A percentile compares a stretch with the other conserved stretches of the same genome.
These are phyloP conservation scores for Therioaphis trifolii DNA, from an alignment of 2,888 invertebrate species.

Conservation along the genomic window DNA sequence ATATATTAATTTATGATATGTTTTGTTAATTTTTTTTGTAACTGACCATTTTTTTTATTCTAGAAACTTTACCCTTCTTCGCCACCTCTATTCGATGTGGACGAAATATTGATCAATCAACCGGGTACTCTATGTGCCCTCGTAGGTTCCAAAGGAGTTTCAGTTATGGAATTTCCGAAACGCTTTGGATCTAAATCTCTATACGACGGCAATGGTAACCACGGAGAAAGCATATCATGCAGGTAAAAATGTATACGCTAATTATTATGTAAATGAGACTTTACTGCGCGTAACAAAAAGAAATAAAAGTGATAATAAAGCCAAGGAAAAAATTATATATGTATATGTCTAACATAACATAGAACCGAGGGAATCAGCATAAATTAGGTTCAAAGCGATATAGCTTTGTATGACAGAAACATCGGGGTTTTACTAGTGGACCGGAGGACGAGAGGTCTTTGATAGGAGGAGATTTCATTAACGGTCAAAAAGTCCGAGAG, in stretches of 20 bases:
- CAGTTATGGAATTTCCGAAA: constrained; percentile 78
- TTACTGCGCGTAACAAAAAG: neutral
- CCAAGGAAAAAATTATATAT: constrained; percentile 11
- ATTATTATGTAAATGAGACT: constrained; percentile 40
- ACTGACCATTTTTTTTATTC: constrained; percentile 36
- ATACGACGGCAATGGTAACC: neutral
- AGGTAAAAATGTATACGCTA: constrained; percentile 32
- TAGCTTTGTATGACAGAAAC: constrained; percentile 55
- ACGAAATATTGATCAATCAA: constrained; percentile 75
- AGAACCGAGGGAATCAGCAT: constrained; percentile 46
- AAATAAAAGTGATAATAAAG: constrained; percentile 38
- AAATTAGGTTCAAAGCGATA: constrained; percentile 58
- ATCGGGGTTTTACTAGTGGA: constrained; percentile 29
- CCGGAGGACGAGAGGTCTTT: constrained; percentile 37
- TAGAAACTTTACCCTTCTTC: constrained; percentile 75
- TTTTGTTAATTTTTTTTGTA: constrained; percentile 53
- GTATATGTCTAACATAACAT: constrained; percentile 30
- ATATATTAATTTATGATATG: constrained; percentile 61
- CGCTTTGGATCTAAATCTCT: constrained; percentile 74
- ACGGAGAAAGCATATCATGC: constrained; percentile 31
- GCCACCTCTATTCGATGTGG: constrained; percentile 78
- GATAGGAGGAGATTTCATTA: constrained; percentile 56
- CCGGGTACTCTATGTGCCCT: constrained; percentile 77
- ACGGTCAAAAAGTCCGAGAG: constrained; percentile 58
- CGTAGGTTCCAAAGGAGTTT: constrained; percentile 78